Base-by-base conservation (phyloP, 2,113 vertebrate genomes). In the Girardinichthys multiradiatus region DNA sequence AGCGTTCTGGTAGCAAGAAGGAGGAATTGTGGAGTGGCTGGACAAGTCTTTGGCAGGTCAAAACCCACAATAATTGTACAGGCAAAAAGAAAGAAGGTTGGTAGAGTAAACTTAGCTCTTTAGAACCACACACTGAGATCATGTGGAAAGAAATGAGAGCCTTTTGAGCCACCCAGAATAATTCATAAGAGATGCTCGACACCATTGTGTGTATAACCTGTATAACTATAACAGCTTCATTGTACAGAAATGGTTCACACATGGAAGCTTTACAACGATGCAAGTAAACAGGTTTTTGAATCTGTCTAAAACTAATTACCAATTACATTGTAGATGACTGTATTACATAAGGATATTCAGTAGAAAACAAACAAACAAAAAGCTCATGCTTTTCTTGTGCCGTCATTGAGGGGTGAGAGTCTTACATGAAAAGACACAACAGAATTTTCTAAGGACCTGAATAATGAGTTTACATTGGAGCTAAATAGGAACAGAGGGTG, bases 401-500 rank as follows among this genome's bases (percentile, higher is more conserved):
- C 1, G 62, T 78, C 81, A 72, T 57, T 77, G 65, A 75, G 14
- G 48, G 71, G 85, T 82, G 69, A 64, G 70, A 71, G 42, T 68
- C 80, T 86, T 54, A 77, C 72, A 78, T 87, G 82, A 87, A 81
- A 89, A 90, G 81, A 70, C 81, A 69, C 85, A 87, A 90, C 79
- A 86, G 74, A 76, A 75, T 71, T 85, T 82, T 75, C 72, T 76
- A 76, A 85, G 81, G 90, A 87, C 79, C 77, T 85, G 84, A 84
- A 86, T 88, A 90, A 93, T 92, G 82, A 90, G 81, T 83, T 89
- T 92, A 91, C 82, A 86, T 86, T 91, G 78, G 74, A 86, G 75
- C 71, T 91, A 91, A 92, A 90, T 90, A 83, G 90, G 88, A 92
- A 86, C 93, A 94, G 90, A 90, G 85, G 87, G 72, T 75, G 81